Evolutionary conservation across 2,113 vertebrate species (phyloP), one percentile per base, ranked within the genome.

Genomic region (cat (Felis catus)): DNA sequence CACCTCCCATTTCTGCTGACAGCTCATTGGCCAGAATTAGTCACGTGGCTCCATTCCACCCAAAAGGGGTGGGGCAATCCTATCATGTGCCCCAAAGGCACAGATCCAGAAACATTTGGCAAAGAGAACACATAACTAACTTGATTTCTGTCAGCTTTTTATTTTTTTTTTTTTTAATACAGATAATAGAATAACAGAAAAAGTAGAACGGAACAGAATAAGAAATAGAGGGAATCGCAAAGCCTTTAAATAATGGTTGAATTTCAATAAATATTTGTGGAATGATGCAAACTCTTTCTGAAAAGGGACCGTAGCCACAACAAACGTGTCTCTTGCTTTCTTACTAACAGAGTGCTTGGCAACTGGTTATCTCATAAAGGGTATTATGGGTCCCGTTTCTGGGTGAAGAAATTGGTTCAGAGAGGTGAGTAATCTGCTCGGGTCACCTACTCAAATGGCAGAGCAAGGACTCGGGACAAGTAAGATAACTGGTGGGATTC

Each of bases 41-140:
- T 83, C 96, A 97, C 92, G 45, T 89, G 97, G 55, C 93, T 83
- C 65, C 11, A 7, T 18, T 95, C 51, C 45, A n/a, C 88, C 70
- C 48, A 80, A 48, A 97, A 41, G 73, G 70, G 73, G 61, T 78
- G 23, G 90, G 39, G 19, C 36, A 73, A 8, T 36, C 73, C 87
- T 45, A n/a, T 41, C 55, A 1, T 1, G 25, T 63, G 58, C 86
- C 39, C 6, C 6, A 71, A 51, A 65, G 36, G 14, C 2, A 5
- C 53, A 1, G 6, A 19, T 65, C 55, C 25, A 88, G 91, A 82
- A 78, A 39, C 14, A 19, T 8, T 33, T 82, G 74, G 39, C 25
- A 19, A 86, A 45, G 0, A 25, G 73, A 21, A 4, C 58, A 73
- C 82, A 39, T 53, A 70, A 48, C 65, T 45, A 33, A 21, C n/a